These are phyloP conservation scores for Globia sparganii DNA, from an alignment of 2,888 invertebrate species.

Conservation along the genomic window DNA sequence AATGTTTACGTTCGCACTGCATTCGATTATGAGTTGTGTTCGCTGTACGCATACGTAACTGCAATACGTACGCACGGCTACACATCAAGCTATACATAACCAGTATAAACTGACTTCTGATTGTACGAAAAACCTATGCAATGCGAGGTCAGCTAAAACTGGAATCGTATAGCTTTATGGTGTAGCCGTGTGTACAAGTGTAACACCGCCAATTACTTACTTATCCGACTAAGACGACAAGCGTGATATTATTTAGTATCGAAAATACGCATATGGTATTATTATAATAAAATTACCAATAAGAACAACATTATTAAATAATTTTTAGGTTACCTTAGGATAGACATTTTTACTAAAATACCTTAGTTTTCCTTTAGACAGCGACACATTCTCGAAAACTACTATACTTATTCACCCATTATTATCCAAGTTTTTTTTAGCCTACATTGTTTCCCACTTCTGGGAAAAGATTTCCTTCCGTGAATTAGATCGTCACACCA, in stretches of 20 bases:
- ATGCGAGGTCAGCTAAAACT: too few species aligned
- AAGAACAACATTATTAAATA: too few species aligned
- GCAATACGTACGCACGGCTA: too few species aligned
- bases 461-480: neutral
- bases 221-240: constrained; percentile 24
- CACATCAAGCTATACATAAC: too few species aligned
- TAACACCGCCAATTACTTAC: constrained; percentile 42
- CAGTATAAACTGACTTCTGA: too few species aligned
- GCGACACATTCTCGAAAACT: neutral
- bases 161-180: too few species aligned
- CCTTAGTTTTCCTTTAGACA: neutral
- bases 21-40: constrained; percentile 75
- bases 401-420: neutral
- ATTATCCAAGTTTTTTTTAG: neutral
- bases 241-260: constrained; percentile 9
- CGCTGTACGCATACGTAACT: constrained; percentile 66
- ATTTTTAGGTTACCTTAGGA: neutral
- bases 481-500: neutral
- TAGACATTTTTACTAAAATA: neutral
- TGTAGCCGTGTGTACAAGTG: too few species aligned
- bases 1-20: constrained; percentile 87
- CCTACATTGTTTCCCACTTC: too few species aligned
- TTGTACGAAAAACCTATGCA: too few species aligned
- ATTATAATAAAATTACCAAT: neutral
- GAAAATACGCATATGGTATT: neutral